Percentiles rank a stretch among this genome's conserved stretches.
These are phyloP conservation scores for Craseonycteris thonglongyai DNA, from an alignment of 2,113 vertebrate species.

Conservation along the genomic window DNA sequence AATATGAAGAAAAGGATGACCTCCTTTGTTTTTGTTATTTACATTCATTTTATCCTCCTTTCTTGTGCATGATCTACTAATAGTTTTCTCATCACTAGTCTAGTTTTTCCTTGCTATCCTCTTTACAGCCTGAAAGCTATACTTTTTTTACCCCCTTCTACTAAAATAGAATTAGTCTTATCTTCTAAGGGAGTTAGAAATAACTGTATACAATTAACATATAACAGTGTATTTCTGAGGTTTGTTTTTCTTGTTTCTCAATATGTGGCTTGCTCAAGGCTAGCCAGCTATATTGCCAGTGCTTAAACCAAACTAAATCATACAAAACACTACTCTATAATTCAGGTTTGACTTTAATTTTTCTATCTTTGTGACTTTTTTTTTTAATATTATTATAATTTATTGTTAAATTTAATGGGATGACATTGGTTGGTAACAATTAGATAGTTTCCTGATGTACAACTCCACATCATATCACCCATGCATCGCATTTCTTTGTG, in stretches of 20 bases:
- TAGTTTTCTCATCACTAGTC: background rate
- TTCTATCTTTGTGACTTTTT: background rate
- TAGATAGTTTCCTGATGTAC: no score
- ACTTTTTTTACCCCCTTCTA: background rate
- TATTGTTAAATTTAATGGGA: no score
- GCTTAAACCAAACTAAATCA: background rate
- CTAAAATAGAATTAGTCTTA: background rate
- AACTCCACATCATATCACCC: no score
- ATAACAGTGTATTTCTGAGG: background rate
- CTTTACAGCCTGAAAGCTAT: background rate
- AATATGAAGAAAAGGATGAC: background rate
- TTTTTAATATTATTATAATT: no score
- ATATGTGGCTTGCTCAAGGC: background rate
- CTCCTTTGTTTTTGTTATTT: background rate
- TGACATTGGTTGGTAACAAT: no score
- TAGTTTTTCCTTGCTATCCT: background rate
- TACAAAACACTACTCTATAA: background rate
- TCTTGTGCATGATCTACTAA: background rate
- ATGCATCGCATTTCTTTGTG: no score
- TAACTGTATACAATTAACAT: background rate
- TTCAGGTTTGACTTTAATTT: slow-evolving; percentile 11
- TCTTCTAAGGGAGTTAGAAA: slow-evolving; percentile 28
- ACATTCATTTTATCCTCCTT: background rate
- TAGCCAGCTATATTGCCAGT: background rate
- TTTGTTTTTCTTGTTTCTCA: slow-evolving; percentile 32